Evolutionary conservation across 2,888 invertebrate genomes (phyloP).

Genomic region (Parnassius apollo): DNA sequence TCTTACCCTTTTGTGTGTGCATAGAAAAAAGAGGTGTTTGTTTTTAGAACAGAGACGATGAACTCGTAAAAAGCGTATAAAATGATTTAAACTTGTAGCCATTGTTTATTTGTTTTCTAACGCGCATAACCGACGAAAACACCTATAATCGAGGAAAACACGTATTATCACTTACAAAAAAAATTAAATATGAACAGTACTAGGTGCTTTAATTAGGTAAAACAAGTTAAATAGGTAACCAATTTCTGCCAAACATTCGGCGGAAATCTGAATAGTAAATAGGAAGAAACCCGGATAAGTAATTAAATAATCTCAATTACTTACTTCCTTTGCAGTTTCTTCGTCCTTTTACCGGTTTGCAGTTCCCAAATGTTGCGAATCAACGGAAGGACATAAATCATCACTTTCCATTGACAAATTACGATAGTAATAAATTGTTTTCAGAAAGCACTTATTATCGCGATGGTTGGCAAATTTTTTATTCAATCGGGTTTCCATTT

Average conservation of each 20-base stretch:
- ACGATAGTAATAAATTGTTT: background rate
- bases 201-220: conserved; percentile 18
- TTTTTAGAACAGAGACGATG: conserved; percentile 73
- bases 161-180: conserved; percentile 13
- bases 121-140: background rate
- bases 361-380: conserved; percentile 4
- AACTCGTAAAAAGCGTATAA: conserved; percentile 71
- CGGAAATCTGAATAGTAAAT: conserved; percentile 29
- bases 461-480: too few species aligned
- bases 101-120: conserved; percentile 29
- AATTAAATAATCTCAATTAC: conserved; percentile 28
- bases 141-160: conserved; percentile 2
- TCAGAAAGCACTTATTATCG: too few species aligned
- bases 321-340: conserved; percentile 14
- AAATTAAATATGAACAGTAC: background rate
- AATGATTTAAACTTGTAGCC: conserved; percentile 38
- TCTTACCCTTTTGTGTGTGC: conserved; percentile 49
- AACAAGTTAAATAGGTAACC: conserved; percentile 5
- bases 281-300: conserved; percentile 42
- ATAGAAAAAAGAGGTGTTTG: conserved; percentile 53
- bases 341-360: background rate
- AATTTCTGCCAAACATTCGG: conserved; percentile 22
- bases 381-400: background rate
- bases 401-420: background rate
- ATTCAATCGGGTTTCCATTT: too few species aligned